Conservation (phyloP, 2,113 vertebrate species). For the Ammodytes dubius region DNA sequence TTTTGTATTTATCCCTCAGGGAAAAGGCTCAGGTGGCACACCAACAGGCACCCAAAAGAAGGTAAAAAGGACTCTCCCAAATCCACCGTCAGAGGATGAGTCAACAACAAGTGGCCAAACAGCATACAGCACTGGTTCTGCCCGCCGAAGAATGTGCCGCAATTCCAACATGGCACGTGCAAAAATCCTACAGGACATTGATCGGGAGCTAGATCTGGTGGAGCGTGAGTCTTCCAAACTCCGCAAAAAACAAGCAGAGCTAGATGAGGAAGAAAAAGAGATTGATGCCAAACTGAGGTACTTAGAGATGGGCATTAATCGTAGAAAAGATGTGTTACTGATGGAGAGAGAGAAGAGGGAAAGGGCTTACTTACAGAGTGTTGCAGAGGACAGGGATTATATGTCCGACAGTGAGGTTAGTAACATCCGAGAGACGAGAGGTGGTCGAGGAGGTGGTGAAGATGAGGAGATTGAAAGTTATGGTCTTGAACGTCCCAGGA, state of each 20-base stretch:
- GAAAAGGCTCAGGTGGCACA: slow-evolving; percentile 88
- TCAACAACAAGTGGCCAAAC: slow-evolving; percentile 86
- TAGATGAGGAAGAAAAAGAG: slow-evolving; percentile 99
- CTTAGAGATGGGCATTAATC: slow-evolving; percentile 98
- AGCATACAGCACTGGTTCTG: slow-evolving; percentile 88
- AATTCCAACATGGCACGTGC: slow-evolving; percentile 97
- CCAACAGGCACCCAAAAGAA: slow-evolving; percentile 94
- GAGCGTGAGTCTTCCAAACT: slow-evolving; percentile 98
- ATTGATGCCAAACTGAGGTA: slow-evolving; percentile 98
- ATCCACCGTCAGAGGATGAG: slow-evolving; percentile 95
- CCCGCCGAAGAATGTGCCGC: slow-evolving; percentile 94
- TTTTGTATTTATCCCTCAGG: slow-evolving; percentile 72
- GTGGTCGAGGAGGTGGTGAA: slow-evolving; percentile 79
- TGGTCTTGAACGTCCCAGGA: slow-evolving; percentile 93
- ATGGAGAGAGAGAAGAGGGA: slow-evolving; percentile 98
- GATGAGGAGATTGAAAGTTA: slow-evolving; percentile 84
- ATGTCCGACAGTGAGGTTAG: slow-evolving; percentile 99
- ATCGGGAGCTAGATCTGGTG: slow-evolving; percentile 95
- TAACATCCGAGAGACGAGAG: slow-evolving; percentile 90
- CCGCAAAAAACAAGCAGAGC: slow-evolving; percentile 96
- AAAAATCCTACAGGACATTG: slow-evolving; percentile 99
- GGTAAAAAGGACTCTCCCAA: slow-evolving; percentile 97
- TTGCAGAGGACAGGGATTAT: slow-evolving; percentile 98
- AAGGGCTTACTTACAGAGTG: slow-evolving; percentile 96
- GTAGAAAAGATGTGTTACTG: slow-evolving; percentile 94